A percentile compares a stretch with the other conserved stretches of the same genome.
phyloP scores from a whole-genome alignment of 2,113 vertebrate species.

The Irena cyanogastra region DNA sequence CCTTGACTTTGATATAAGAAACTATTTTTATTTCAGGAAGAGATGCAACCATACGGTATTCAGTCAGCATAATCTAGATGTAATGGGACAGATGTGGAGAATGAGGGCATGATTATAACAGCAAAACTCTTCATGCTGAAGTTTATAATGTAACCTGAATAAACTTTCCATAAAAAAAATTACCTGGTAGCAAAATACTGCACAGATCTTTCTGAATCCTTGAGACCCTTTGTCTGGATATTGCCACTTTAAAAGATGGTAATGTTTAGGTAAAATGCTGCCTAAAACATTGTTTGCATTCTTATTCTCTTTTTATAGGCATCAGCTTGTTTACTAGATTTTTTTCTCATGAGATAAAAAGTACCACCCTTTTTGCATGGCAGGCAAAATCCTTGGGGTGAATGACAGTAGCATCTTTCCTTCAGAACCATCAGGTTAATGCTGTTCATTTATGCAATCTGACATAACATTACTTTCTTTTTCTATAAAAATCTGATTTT shows the following conservation, averaged over 20 bases:
- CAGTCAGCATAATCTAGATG: background rate
- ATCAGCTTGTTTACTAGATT: background rate
- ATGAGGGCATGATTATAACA: background rate
- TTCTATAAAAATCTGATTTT: background rate
- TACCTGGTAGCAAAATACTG: background rate
- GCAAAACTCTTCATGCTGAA: background rate
- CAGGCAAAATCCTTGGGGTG: too few relatives aligned
- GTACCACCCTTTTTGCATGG: background rate
- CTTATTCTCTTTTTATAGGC: background rate
- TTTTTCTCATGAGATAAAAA: background rate
- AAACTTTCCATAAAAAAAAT: background rate
- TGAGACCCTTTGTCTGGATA: background rate
- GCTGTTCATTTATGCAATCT: background rate
- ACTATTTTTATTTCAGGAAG: background rate
- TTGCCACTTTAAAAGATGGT: background rate
- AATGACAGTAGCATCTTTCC: background rate
- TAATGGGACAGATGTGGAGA: background rate
- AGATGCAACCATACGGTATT: fast-evolving
- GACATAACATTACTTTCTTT: background rate
- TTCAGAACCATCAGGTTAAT: background rate
- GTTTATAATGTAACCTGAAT: background rate
- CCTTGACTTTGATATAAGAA: background rate
- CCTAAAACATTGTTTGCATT: background rate
- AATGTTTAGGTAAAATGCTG: background rate
- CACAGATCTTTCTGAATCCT: background rate